A percentile compares a stretch with the other conserved stretches of the same genome.
Evolutionary conservation across 2,113 vertebrate genomes (phyloP).

Genomic region (Synodontis membranacea): DNA sequence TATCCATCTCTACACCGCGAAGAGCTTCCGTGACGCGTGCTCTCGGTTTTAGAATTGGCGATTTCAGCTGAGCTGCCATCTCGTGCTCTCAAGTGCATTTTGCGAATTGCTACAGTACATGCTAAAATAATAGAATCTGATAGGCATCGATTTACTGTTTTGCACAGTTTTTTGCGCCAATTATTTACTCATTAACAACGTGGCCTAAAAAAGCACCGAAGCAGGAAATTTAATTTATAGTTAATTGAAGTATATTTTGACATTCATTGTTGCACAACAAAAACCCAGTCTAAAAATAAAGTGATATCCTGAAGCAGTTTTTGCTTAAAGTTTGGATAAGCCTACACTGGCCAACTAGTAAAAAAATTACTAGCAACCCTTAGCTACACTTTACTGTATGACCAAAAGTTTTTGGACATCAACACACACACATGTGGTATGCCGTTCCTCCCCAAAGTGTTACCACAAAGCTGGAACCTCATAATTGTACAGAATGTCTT

Average conservation of each 20-base stretch:
- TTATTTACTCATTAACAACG: constrained; percentile 8
- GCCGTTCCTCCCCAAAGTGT: not conserved
- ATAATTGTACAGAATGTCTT: not conserved
- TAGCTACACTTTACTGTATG: not conserved
- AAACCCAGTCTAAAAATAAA: not conserved
- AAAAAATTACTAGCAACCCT: constrained; percentile 30
- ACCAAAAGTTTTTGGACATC: not conserved
- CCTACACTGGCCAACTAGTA: constrained; percentile 57
- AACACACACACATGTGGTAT: not conserved
- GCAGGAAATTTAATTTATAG: not conserved
- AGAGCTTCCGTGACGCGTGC: not conserved
- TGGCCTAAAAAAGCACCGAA: not conserved
- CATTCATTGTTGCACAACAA: not conserved
- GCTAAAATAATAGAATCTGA: not conserved
- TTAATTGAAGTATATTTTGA: not conserved
- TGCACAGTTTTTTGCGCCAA: not conserved
- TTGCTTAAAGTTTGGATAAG: not conserved
- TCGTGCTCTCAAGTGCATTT: not conserved
- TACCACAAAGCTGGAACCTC: not conserved
- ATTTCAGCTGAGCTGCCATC: not conserved
- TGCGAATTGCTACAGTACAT: not conserved
- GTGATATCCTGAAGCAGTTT: not conserved
- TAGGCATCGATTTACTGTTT: not conserved
- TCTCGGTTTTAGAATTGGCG: not conserved
- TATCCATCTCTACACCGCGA: not conserved